These are phyloP conservation scores for Macquaria ambigua DNA, from an alignment of 2,113 vertebrate genomes.

Conservation along the genomic window DNA sequence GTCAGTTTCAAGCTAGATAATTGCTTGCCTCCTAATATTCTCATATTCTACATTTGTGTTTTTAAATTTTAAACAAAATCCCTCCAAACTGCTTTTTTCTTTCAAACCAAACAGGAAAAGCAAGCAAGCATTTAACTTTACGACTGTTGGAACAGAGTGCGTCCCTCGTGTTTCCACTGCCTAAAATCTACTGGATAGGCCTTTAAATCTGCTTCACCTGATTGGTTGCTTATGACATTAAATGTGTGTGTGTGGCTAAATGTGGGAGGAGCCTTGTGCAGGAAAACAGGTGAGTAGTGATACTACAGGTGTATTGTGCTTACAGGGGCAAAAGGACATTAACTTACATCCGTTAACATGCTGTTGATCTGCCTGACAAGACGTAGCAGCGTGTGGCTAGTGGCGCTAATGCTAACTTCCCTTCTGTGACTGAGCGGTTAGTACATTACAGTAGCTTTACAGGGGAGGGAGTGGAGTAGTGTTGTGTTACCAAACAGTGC, in stretches of 20 bases:
- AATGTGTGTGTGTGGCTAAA: not conserved
- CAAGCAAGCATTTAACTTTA: not conserved
- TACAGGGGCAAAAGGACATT: not conserved
- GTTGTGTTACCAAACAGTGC: not conserved
- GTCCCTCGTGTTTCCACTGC: not conserved
- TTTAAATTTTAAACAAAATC: not conserved
- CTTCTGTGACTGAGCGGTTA: slow-evolving; percentile 4
- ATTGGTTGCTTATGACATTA: not conserved
- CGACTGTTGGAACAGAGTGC: not conserved
- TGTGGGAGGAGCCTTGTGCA: not conserved
- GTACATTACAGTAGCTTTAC: not conserved
- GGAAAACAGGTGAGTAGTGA: slow-evolving; percentile 6
- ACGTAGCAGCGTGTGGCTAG: slow-evolving; percentile 19
- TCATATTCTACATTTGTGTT: not conserved
- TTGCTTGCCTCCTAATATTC: not conserved
- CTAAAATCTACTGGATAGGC: not conserved
- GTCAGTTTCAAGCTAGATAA: not conserved
- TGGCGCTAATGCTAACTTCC: slow-evolving; percentile 29
- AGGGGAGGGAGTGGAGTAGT: not conserved
- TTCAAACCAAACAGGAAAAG: not conserved
- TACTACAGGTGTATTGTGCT: slow-evolving; percentile 21
- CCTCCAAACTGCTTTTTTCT: too few species aligned
- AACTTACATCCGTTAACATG: not conserved
- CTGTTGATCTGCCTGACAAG: not conserved
- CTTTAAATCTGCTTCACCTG: slow-evolving; percentile 11